Evolutionary conservation across 2,113 vertebrate species (phyloP).

Genomic region (Micronycteris hirsuta): DNA sequence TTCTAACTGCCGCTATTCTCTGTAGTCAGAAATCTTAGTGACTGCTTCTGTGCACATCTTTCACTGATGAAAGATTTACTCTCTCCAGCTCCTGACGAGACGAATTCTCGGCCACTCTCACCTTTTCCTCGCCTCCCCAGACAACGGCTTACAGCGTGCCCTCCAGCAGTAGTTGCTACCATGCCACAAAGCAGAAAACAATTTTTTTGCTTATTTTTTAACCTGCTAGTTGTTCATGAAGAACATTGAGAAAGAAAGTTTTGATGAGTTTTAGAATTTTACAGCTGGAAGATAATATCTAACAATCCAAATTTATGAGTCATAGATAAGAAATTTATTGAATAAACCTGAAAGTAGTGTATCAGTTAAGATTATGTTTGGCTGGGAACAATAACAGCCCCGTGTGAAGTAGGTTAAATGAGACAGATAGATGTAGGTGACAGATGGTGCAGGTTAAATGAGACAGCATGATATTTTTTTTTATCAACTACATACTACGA

Average conservation of each 20-base stretch:
- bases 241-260: not conserved
- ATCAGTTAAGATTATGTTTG: slow-evolving; percentile 21
- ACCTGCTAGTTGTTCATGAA: not conserved
- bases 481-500: not conserved
- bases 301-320: not conserved
- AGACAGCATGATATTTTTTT: not conserved
- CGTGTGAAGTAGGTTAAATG: not conserved
- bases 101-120: not conserved
- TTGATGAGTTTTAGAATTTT: slow-evolving; percentile 7
- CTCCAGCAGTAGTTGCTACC: not conserved
- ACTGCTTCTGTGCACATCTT: not conserved
- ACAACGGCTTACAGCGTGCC: not conserved
- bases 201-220: not conserved
- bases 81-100: not conserved
- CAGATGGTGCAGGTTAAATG: not conserved
- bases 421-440: not conserved
- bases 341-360: not conserved
- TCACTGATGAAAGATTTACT: not conserved
- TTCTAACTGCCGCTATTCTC: not conserved
- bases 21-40: not conserved
- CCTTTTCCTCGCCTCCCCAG: not conserved
- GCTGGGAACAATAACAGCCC: not conserved
- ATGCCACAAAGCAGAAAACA: not conserved
- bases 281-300: not conserved
- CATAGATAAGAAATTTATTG: not conserved